Percentiles rank a stretch among this genome's conserved stretches.
Conservation (phyloP, 2,113 vertebrate species). For the Pelobates fuscus region DNA sequence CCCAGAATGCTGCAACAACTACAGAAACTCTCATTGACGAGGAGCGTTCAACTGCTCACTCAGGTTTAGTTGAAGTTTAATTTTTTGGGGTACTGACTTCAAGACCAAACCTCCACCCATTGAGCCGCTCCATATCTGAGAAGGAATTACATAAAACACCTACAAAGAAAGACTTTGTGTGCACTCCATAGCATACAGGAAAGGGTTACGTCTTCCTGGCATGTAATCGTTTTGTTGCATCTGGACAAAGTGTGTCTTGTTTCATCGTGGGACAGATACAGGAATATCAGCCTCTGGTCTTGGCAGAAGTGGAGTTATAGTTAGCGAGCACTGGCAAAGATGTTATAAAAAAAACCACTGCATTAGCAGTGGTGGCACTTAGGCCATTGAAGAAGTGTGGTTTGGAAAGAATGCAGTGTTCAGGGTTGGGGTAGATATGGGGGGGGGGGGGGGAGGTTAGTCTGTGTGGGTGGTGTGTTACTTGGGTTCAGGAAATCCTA, state of each 20-base stretch:
- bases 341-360: neutral
- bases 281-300: neutral
- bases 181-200: neutral
- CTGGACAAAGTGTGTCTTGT: neutral
- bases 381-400: too few relatives aligned
- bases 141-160: neutral
- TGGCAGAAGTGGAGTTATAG: neutral
- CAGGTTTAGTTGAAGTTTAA: slow-evolving; percentile 3
- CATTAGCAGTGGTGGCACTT: too few relatives aligned
- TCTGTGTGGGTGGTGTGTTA: neutral
- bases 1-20: neutral
- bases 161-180: neutral
- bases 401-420: too few relatives aligned
- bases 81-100: neutral
- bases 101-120: neutral
- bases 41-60: neutral
- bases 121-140: neutral
- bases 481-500: slow-evolving; percentile 11
- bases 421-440: too few relatives aligned
- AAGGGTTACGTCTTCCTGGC: neutral
- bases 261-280: neutral
- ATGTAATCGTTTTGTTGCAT: neutral
- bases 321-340: neutral
- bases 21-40: neutral
- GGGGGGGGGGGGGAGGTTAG: too few relatives aligned